phyloP scores from a whole-genome alignment of 2,113 vertebrate genomes.

The Stegostoma tigrinum region DNA sequence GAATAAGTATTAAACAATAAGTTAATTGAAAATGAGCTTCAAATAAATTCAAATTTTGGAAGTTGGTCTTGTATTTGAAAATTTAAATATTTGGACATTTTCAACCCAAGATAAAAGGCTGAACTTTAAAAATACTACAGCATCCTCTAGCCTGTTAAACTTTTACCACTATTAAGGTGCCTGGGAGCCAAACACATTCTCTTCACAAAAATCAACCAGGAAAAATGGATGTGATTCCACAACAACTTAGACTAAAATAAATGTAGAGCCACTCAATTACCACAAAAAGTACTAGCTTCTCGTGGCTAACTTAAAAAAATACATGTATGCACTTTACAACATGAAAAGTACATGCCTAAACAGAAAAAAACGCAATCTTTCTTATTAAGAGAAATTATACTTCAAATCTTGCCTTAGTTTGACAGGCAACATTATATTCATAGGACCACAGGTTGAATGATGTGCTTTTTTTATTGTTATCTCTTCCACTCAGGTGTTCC shows the following conservation, averaged over 20 bases:
- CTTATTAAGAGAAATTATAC: neutral
- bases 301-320: neutral
- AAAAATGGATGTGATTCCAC: neutral
- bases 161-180: neutral
- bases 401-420: neutral
- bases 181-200: neutral
- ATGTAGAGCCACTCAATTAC: neutral
- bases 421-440: neutral
- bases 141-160: neutral
- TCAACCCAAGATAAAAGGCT: neutral
- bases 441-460: neutral
- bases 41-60: neutral
- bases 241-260: neutral
- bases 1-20: slow-evolving; percentile 16
- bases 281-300: neutral
- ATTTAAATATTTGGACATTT: neutral
- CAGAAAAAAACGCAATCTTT: neutral
- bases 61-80: neutral
- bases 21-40: neutral
- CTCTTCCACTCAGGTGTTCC: neutral
- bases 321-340: neutral
- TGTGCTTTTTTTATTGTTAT: neutral
- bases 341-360: neutral
- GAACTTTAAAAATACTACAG: neutral
- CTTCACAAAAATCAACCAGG: neutral